A percentile compares a stretch with the other conserved stretches of the same genome.
These are phyloP conservation scores for Lepidocolaptes lacrymiger DNA, from an alignment of 2,797 vertebrate species.

Conservation along the genomic window DNA sequence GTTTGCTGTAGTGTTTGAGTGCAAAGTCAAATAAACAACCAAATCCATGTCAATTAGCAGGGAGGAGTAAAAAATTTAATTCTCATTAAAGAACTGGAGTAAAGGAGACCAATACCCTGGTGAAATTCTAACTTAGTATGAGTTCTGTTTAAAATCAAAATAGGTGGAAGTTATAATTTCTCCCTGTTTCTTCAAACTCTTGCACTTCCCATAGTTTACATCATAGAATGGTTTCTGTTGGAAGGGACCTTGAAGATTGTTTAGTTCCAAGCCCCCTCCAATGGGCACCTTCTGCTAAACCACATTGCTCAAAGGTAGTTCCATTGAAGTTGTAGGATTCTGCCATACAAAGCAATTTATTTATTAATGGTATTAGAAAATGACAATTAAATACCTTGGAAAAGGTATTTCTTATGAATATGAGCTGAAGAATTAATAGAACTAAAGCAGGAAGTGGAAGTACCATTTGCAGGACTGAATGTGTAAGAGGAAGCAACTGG, in stretches of 20 bases:
- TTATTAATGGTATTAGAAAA: background rate
- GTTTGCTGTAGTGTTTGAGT: background rate
- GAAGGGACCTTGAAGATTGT: fast-evolving
- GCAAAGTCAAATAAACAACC: background rate
- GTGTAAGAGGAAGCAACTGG: background rate
- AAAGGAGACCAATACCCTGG: background rate
- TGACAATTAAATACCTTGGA: background rate
- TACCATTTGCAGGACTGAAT: background rate
- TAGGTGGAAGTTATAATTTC: background rate
- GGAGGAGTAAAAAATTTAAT: background rate
- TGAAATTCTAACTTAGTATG: background rate
- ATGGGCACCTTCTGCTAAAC: background rate
- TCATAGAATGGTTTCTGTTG: background rate
- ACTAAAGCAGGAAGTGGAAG: background rate
- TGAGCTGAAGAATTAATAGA: background rate
- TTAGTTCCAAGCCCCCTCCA: background rate
- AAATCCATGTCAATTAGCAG: background rate
- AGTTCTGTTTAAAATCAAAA: background rate
- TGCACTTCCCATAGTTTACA: background rate
- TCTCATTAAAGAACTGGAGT: background rate
- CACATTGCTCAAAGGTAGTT: fast-evolving
- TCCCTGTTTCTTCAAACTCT: background rate
- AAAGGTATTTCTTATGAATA: background rate
- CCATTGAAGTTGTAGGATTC: background rate
- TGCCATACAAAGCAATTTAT: background rate